Evolutionary conservation across 2,888 invertebrate genomes (phyloP).

Genomic region (Schizaphis graminum): DNA sequence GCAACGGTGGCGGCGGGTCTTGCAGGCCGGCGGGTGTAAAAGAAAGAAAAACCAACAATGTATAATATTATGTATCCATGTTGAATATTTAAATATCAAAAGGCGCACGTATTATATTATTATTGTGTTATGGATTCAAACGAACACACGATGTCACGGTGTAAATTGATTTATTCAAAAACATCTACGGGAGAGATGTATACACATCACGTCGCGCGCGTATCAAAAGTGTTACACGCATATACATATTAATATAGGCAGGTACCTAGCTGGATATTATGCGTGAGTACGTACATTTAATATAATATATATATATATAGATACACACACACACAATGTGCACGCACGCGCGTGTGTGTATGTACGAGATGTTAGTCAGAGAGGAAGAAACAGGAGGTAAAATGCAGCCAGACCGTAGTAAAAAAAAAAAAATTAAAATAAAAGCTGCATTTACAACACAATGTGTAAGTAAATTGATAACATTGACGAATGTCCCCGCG

Average conservation of each 20-base stretch:
- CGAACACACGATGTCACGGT: constrained; percentile 62
- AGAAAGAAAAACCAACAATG: constrained; percentile 62
- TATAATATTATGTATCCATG: constrained; percentile 41
- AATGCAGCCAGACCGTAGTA: constrained; percentile 5
- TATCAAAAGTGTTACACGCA: constrained; percentile 38
- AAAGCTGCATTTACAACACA: constrained; percentile 55
- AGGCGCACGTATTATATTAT: constrained; percentile 48
- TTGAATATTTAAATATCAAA: constrained; percentile 64
- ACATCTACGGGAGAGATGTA: constrained; percentile 1
- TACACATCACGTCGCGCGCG: constrained; percentile 25
- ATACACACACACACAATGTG: no score
- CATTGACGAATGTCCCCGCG: constrained; percentile 56
- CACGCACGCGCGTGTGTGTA: not conserved
- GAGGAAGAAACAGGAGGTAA: not conserved
- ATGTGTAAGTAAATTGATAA: constrained; percentile 50
- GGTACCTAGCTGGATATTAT: constrained; percentile 4
- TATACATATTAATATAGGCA: constrained; percentile 11
- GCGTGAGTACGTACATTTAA: constrained; percentile 17
- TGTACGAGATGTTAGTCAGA: not conserved
- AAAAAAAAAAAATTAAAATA: not conserved
- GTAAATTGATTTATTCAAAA: constrained; percentile 64
- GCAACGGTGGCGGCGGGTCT: not conserved
- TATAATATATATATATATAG: not conserved
- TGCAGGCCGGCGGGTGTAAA: not conserved
- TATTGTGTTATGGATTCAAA: constrained; percentile 53